Base-by-base conservation (phyloP, 2,797 vertebrate species). In the Esox masquinongy region DNA sequence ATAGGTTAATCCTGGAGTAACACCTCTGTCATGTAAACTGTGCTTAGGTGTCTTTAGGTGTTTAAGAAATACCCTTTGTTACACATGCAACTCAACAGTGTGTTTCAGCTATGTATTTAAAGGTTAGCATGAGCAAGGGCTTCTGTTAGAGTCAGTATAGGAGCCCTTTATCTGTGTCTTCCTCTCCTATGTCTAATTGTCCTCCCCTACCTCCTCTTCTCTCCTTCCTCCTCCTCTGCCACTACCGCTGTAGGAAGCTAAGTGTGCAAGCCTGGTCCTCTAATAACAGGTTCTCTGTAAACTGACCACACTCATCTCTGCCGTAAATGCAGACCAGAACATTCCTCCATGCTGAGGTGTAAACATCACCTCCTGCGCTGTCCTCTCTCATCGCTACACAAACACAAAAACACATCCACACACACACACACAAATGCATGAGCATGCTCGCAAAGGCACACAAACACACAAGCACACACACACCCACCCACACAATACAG, bases 261-360 rank as follows among this genome's bases (percentile, higher is more conserved):
- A 78, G 75, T 5, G 56, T 79, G 76, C 81, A 50, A 56, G 53
- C 63, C 43, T 81, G 47, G 49, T 83, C 91, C 86, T 83, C 89
- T 93, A 94, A 94, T 93, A 90, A 94, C 91, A 92, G 90, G 80
- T 85, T 88, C 11, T 86, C 79, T 11, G 84, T 80, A 86, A 84
- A 91, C 88, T 90, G 88, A 90, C 89, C 92, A 87, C 87, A 83
- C 84, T 93, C 87, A 92, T 78, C 80, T 80, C 76, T 73, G 86
- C 79, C 77, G 85, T 92, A 92, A 93, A 90, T 80, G 92, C 90
- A 92, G 89, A 72, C 81, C 82, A 86, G 84, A 86, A 88, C 91
- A 93, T 93, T 92, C 91, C 88, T 61, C 56, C 14, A 22, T 4
- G 56, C 56, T 61, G 56, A 61, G 56, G 56, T 61, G 56, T 61